These are phyloP conservation scores for Goniozus legneri DNA, from an alignment of 1,140 invertebrate species.

Conservation along the genomic window DNA sequence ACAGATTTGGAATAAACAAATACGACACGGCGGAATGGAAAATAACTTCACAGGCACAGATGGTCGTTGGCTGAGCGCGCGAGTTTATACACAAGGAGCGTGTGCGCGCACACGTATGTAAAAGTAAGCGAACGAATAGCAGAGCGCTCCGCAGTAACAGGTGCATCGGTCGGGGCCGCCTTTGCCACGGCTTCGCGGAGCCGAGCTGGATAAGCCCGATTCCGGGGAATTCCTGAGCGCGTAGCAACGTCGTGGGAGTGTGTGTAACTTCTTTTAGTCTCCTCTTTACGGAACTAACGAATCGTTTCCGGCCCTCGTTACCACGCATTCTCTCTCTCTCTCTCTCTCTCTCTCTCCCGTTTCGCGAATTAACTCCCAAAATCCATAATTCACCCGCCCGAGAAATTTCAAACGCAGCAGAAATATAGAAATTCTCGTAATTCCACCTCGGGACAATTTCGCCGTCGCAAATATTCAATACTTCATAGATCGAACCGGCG, in stretches of 20 bases:
- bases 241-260: not conserved
- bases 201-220: slow-evolving; percentile 15
- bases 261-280: too few species aligned
- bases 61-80: slow-evolving; percentile 9
- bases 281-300: slow-evolving; percentile 1
- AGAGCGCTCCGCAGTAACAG: slow-evolving; percentile 22
- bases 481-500: too few species aligned
- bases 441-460: too few species aligned
- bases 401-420: too few species aligned
- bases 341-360: not conserved
- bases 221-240: slow-evolving; percentile 16
- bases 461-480: too few species aligned
- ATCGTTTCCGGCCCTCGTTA: not conserved
- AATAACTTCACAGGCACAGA: slow-evolving; percentile 25
- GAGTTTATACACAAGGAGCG: slow-evolving; percentile 11
- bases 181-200: slow-evolving; percentile 11
- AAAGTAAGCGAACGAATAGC: slow-evolving; percentile 17
- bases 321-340: not conserved
- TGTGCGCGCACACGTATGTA: slow-evolving; percentile 16
- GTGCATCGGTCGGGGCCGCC: slow-evolving; percentile 15
- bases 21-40: slow-evolving; percentile 23
- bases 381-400: too few species aligned
- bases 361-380: too few species aligned
- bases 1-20: slow-evolving; percentile 25
- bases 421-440: too few species aligned